These are phyloP conservation scores for Clangula hyemalis DNA, from an alignment of 2,797 vertebrate genomes.

Conservation along the genomic window DNA sequence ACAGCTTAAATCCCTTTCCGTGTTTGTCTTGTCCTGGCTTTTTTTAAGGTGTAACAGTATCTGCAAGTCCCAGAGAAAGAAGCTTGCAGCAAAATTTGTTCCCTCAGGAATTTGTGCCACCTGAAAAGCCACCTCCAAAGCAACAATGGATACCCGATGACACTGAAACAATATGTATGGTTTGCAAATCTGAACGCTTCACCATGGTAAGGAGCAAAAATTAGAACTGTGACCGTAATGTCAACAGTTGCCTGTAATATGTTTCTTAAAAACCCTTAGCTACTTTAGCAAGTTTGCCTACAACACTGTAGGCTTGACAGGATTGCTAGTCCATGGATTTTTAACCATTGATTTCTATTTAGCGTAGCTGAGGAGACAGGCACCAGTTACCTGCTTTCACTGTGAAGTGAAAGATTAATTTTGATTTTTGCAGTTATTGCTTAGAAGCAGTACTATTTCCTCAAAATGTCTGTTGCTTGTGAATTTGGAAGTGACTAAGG, in stretches of 20 bases:
- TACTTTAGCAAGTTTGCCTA: neutral
- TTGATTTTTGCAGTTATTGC: neutral
- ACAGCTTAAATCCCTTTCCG: neutral
- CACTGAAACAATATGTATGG: slow-evolving; percentile 88
- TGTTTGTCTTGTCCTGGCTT: neutral
- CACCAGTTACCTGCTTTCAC: neutral
- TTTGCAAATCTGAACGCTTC: slow-evolving; percentile 91
- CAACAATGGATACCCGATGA: slow-evolving; percentile 96
- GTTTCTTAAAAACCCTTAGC: neutral
- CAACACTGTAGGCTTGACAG: neutral
- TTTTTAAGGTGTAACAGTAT: slow-evolving; percentile 78
- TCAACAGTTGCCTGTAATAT: neutral
- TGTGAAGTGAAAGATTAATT: neutral
- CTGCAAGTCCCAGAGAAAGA: slow-evolving; percentile 77
- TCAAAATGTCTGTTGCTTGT: neutral
- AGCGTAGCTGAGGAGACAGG: neutral
- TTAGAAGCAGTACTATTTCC: neutral
- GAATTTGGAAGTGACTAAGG: neutral
- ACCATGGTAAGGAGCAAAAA: slow-evolving; percentile 89
- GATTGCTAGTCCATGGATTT: neutral
- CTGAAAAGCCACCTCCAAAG: slow-evolving; percentile 86
- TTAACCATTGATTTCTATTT: neutral
- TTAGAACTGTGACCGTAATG: neutral
- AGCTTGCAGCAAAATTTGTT: slow-evolving; percentile 75
- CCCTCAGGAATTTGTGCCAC: slow-evolving; percentile 88